Evolutionary conservation across 1,140 invertebrate genomes (phyloP), one percentile per base, ranked within the genome.

Genomic region (Conus ventricosus): DNA sequence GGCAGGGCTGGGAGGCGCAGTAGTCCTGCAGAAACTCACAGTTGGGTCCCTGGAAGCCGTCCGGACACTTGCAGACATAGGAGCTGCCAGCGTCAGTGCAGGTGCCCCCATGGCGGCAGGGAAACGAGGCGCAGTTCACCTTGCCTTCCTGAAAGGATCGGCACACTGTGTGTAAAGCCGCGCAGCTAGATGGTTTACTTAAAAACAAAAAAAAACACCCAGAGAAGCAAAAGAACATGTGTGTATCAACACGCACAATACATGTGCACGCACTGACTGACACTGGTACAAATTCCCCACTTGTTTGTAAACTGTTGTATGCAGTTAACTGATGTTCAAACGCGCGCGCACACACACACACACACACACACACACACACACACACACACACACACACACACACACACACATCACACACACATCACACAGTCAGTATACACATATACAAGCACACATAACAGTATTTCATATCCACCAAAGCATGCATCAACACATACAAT

Each of bases 1-100:
- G 95, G 94, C 98, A 98, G 0, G 97, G 97, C 80, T 96, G 96
- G 84, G 96, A 98, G 88, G 96, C 96, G 78, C 99, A 99, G 0
- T 99, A 96, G 92, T 99, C 97, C 11, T 10, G 23, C 54, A 57
- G 71, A 39, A 27, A 54, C 39, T 90, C 63, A 83, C 91, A 92
- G 71, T 86, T 90, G 1, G 13, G 39, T 10, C 92, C 91, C 7
- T 76, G 84, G 53, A 84, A 92, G 20, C 87, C 89, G 25, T 67
- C 25, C 17, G 84, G 54, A 88, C 91, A 92, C 6, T 63, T 51
- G 82, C 91, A 92, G 13, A 78, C 83, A 39, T 89, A 90, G 15
- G 84, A 87, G 63, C 84, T 86, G 17, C 90, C 53, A 1, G 27
- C 23, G 63, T 91, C 82, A 5, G 85, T 27, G 88, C 92, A 93